Evolutionary conservation across 1,140 invertebrate genomes (phyloP).

Genomic region (Musca vetustissima): DNA sequence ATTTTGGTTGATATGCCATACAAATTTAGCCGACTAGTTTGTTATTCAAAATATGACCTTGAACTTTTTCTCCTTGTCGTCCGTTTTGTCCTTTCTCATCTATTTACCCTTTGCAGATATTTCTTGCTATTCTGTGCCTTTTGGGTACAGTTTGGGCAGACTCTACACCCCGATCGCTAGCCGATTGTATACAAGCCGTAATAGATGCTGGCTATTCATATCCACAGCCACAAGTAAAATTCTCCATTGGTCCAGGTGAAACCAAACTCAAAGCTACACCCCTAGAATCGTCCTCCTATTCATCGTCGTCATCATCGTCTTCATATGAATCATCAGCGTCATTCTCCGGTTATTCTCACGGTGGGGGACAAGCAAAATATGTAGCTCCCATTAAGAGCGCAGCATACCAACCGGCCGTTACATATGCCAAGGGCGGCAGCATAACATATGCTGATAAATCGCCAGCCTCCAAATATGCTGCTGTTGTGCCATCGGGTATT

Average conservation of each 20-base stretch:
- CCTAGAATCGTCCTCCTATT: constrained; percentile 40
- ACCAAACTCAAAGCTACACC: constrained; percentile 42
- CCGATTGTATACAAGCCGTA: constrained; percentile 43
- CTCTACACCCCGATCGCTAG: constrained; percentile 36
- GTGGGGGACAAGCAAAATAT: constrained; percentile 41
- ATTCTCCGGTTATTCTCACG: constrained; percentile 38
- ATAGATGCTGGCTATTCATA: constrained; percentile 35
- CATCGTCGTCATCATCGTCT: constrained; percentile 38
- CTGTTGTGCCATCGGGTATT: constrained; percentile 46
- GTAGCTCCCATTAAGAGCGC: constrained; percentile 40
- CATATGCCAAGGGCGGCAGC: constrained; percentile 36
- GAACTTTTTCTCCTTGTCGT: not conserved
- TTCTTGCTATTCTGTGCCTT: constrained; percentile 30
- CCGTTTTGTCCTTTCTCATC: not conserved
- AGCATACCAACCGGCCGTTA: constrained; percentile 38
- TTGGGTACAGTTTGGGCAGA: constrained; percentile 35
- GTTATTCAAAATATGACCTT: constrained; percentile 8
- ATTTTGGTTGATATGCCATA: too few relatives aligned
- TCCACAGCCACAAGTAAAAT: constrained; percentile 44
- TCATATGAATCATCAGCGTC: constrained; percentile 41
- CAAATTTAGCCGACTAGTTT: too few relatives aligned
- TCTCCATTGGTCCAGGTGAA: constrained; percentile 42
- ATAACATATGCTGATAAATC: constrained; percentile 52
- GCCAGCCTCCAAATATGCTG: constrained; percentile 48
- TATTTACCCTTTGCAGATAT: constrained; percentile 22